Base-by-base conservation (phyloP, 2,888 invertebrate species). In the Mesodorylaimus sp. region DNA sequence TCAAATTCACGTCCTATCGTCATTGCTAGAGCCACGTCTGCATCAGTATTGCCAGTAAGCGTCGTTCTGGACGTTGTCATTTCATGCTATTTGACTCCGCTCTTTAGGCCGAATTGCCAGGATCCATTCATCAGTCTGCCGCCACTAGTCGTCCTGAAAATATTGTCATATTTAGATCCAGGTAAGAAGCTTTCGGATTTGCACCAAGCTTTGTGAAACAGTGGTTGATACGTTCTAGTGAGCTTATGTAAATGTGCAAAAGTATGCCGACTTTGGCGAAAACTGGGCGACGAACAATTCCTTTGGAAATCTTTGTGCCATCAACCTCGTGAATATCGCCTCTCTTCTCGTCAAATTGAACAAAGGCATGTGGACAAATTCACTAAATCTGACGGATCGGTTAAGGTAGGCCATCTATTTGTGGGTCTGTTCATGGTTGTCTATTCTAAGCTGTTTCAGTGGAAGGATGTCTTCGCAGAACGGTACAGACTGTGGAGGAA, bases 391-490 rank as follows among this genome's bases (percentile, higher is more conserved):
- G 44, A 43, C 27, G 44, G 44, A 3, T n/a, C 26, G 13, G 44
- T 43, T 10, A 24, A 21, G 27, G 44, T 43, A 19, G n/a, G n/a
- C 32, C 32, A 32, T 32, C 16, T 7, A 32, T 10, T 7, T 32
- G 32, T 16, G 16, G 32, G 32, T 32, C 16, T 32, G 7, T 10
- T 39, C 41, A 21, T 39, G 10, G 19, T 24, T 24, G 44, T 44
- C 7, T 21, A 7, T 7, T 10, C 13, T 23, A 10, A 37, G 7
- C 7, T 38, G 13, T 37, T 61, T 26, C 58, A 72, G 70, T 72
- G 71, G 71, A 69, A 70, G 57, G 59, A 62, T 52, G 69, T 69
- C 23, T 73, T 72, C 64, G 65, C 69, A 25, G 72, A 73, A 55
- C 60, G 72, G 32, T 73, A 61, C 56, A 60, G 69, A 19, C 58